These are phyloP conservation scores for Anorthoa munda DNA, from an alignment of 2,888 invertebrate genomes.

Conservation along the genomic window DNA sequence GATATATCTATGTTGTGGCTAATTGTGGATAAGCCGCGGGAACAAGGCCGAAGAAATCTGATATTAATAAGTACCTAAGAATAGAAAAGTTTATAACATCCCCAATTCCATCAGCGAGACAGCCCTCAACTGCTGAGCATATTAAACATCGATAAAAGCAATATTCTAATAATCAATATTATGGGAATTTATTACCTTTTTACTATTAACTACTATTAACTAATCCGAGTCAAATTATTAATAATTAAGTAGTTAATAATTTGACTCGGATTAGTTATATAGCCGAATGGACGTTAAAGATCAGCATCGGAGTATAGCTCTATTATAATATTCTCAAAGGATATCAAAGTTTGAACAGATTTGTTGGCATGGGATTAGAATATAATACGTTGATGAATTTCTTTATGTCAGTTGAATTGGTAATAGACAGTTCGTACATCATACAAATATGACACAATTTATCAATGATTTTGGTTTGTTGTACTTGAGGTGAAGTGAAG, in stretches of 20 bases:
- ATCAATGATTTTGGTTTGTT: no score
- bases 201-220: no score
- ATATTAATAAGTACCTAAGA: no score
- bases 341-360: constrained; percentile 26
- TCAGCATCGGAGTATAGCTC: constrained; percentile 18
- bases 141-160: constrained; percentile 31
- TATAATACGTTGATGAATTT: no score
- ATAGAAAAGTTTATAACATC: not conserved
- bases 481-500: no score
- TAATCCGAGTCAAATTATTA: no score
- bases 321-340: constrained; percentile 38
- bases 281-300: constrained; percentile 35
- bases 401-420: no score
- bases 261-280: constrained; percentile 50
- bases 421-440: no score
- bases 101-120: not conserved
- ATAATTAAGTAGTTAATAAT: constrained; percentile 27
- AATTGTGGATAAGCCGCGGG: not conserved
- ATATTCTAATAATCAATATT: constrained; percentile 49
- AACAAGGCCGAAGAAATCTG: no score
- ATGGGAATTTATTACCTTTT: constrained; percentile 56
- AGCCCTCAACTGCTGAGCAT: not conserved
- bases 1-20: not conserved
- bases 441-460: no score
- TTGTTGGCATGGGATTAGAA: not conserved